Percentiles rank a stretch among this genome's conserved stretches.
Conservation (phyloP, 1,140 invertebrate genomes). For the Scaptomyza graminum region DNA sequence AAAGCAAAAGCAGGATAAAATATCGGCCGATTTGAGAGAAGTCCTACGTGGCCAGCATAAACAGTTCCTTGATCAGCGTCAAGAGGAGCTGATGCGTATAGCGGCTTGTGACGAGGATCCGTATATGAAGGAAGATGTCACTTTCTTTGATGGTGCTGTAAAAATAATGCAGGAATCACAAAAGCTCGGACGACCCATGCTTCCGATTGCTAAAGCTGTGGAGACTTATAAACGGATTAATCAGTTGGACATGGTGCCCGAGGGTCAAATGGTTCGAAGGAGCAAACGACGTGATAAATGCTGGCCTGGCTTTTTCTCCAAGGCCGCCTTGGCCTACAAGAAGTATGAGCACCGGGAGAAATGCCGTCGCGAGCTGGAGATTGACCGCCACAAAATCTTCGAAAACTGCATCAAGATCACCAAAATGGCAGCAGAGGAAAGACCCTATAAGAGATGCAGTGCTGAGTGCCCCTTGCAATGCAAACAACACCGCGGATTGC, state of each 20-base stretch:
- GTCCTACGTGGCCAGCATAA: constrained; percentile 42
- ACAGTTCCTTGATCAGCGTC: constrained; percentile 36
- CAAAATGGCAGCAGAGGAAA: constrained; percentile 55
- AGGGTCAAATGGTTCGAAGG: constrained; percentile 34
- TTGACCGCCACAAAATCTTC: constrained; percentile 47
- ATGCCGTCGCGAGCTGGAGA: constrained; percentile 38
- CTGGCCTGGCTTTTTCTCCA: constrained; percentile 60
- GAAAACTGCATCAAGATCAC: constrained; percentile 58
- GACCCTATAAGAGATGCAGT: constrained; percentile 32
- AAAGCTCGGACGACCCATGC: constrained; percentile 50
- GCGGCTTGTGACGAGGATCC: constrained; percentile 55
- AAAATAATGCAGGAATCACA: constrained; percentile 42
- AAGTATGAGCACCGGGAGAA: constrained; percentile 64
- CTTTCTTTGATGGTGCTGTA: constrained; percentile 51
- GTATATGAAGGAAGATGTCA: constrained; percentile 52
- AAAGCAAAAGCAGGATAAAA: constrained; percentile 13
- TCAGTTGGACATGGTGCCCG: constrained; percentile 47
- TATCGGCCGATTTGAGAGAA: constrained; percentile 18
- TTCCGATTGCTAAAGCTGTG: constrained; percentile 50
- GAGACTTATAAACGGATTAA: constrained; percentile 42
- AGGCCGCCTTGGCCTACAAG: constrained; percentile 57
- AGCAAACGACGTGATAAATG: constrained; percentile 49
- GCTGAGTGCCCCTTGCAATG: neutral
- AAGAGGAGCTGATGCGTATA: constrained; percentile 46
- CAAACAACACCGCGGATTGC: constrained; percentile 20